Evolutionary conservation across 2,797 vertebrate genomes (phyloP), one percentile per base, ranked within the genome.

Genomic region (Anableps anableps): DNA sequence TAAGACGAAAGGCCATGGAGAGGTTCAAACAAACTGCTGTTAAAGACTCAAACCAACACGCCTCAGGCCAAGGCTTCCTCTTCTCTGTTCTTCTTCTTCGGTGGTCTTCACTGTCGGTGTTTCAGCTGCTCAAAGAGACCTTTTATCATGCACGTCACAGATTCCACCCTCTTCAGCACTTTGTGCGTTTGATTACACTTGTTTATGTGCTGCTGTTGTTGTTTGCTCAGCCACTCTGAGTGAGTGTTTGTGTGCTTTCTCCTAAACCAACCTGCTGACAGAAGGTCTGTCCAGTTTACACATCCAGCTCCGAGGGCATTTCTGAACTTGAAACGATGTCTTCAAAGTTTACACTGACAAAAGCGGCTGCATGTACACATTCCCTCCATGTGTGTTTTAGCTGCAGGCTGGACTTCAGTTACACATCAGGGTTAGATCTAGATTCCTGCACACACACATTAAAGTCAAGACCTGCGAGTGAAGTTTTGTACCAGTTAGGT

Each of bases 21-120:
- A 87, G 85, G 88, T 91, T 93, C 91, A 93, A 93, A 95, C 90
- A 91, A 92, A 92, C 88, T 93, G 91, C 93, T 93, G 94, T 94
- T 91, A 90, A 88, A 92, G 89, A 93, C 87, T 90, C 93, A 94
- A 93, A 93, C 91, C 80, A 89, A 91, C 91, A 87, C 79, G 87
- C 90, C 92, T 81, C 58, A 0, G 93, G 91, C 89, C 86, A 80
- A 74, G 88, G 80, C 75, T 85, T 90, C 79, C 2, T 83, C 86
- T 74, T 83, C 85, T 68, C 76, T 84, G 14, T 71, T 88, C 80
- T 84, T 85, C 86, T 83, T 88, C 88, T 88, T 83, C 87, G 84
- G 75, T 85, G 81, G 86, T 93, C 87, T 84, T 93, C 88, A 88
- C 23, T 74, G 64, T 84, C 51, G 41, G 74, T 80, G 71, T 84